Percentiles rank a stretch among this genome's conserved stretches.
Conservation (phyloP, 1,140 invertebrate species). For the Solen grandis region DNA sequence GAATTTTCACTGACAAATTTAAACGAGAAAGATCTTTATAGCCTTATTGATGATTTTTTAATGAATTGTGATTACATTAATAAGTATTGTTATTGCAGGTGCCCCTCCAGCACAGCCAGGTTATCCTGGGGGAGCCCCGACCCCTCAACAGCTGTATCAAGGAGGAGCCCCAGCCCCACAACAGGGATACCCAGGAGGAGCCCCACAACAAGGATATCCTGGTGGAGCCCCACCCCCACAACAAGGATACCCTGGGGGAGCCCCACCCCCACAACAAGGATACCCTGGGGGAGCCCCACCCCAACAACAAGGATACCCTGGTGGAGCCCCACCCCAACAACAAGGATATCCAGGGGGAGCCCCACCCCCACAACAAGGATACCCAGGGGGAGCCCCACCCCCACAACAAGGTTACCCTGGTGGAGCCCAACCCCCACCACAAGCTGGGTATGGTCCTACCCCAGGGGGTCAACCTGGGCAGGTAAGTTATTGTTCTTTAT, state of each 20-base stretch:
- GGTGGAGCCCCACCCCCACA: slow-evolving; percentile 20
- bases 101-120: too few relatives aligned
- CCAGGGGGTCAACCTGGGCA: slow-evolving; percentile 42
- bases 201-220: slow-evolving; percentile 6
- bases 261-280: not conserved
- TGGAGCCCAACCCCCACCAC: not conserved
- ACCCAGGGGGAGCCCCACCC: slow-evolving; percentile 32
- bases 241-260: slow-evolving; percentile 4
- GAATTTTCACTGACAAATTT: too few relatives aligned
- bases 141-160: too few relatives aligned
- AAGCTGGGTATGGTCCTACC: not conserved
- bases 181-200: not conserved
- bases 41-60: too few relatives aligned
- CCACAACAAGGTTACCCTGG: slow-evolving; percentile 43
- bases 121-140: slow-evolving; percentile 7
- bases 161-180: too few relatives aligned
- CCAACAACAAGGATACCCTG: not conserved
- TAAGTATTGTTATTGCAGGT: too few relatives aligned
- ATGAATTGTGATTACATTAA: too few relatives aligned
- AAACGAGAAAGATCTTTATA: too few relatives aligned
- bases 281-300: not conserved
- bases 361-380: slow-evolving; percentile 25
- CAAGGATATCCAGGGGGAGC: slow-evolving; percentile 37
- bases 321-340: not conserved
- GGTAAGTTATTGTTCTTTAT: not conserved